These are phyloP conservation scores for Drosophila pectinifera DNA, from an alignment of 1,140 invertebrate genomes.

Conservation along the genomic window DNA sequence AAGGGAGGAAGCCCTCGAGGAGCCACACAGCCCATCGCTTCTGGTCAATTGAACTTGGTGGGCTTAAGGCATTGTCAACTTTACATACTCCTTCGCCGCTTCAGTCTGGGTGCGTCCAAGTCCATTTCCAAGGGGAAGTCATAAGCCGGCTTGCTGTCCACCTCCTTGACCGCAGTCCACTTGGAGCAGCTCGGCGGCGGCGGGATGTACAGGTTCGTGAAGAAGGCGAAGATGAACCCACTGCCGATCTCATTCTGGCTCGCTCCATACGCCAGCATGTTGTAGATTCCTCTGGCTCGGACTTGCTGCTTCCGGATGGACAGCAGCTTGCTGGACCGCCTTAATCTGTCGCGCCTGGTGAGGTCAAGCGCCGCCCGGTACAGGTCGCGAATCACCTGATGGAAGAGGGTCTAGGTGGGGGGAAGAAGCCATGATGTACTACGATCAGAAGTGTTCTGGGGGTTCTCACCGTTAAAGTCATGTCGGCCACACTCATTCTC, in stretches of 20 bases:
- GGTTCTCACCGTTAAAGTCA: conserved; percentile 36
- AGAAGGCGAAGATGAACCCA: conserved; percentile 12
- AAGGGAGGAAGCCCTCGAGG: conserved; percentile 20
- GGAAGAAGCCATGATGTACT: too few relatives aligned
- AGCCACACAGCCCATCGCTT: conserved; percentile 17
- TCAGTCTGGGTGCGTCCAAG: neutral
- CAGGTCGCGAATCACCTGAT: conserved; percentile 35
- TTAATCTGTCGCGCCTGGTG: neutral
- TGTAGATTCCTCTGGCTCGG: conserved; percentile 21
- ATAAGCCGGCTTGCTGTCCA: neutral
- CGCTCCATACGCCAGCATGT: conserved; percentile 6
- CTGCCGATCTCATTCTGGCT: conserved; percentile 2
- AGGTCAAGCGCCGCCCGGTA: neutral
- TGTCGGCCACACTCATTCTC: neutral
- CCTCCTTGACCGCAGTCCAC: neutral
- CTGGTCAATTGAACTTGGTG: conserved; percentile 62
- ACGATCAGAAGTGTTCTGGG: neutral
- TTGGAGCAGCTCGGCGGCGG: neutral
- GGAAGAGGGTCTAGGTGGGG: conserved; percentile 27
- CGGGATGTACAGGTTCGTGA: neutral
- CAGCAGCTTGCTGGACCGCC: neutral
- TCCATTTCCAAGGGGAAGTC: neutral
- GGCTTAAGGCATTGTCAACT: conserved; percentile 1
- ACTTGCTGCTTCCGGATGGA: conserved; percentile 34
- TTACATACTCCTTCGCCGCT: conserved; percentile 11